Evolutionary conservation across 1,140 invertebrate species (phyloP), one percentile per base, ranked within the genome.

Genomic region (Cryptotermes secundus): DNA sequence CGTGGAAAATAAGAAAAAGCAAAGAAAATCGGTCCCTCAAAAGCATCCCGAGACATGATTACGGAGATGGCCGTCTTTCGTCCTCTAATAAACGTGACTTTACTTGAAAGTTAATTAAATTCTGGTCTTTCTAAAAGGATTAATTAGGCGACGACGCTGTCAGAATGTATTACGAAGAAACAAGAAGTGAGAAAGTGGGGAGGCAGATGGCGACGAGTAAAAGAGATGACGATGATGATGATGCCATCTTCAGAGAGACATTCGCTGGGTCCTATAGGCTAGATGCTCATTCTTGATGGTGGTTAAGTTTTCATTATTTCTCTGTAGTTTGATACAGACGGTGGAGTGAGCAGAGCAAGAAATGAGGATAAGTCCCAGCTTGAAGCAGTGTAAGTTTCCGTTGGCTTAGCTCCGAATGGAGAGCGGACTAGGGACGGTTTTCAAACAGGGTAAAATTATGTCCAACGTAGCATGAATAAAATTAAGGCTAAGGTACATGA

Each of bases 41-140:
- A 3, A 72, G 14, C 59, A 31, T 72, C 59, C 31, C 31, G 59
- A 72, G 59, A 72, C 26, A 72, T 49, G 45, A 19, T 3, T 49
- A 3, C 45, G 22, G 45, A 49, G 10, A 19, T 49, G 45, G 22
- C 45, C 14, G 45, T 49, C 45, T 49, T 45, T 19, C 45, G 3
- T 49, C 19, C 45, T 14, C 19, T 49, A 38, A 49, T 72, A n/a
- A 14, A 72, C 59, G 59, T 72, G 59, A 72, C 59, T 34, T 82
- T 34, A 49, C 53, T 82, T 42, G 31, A 59, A 49, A 82, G 81
- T 82, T 82, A 82, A 82, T 82, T 82, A 82, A 82, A 82, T 82
- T 82, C 81, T 82, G 49, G 81, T 82, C 81, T 82, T 82, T 53
- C 35, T 59, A 82, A 82, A 82, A 82, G 81, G 81, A 82, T 82